Evolutionary conservation across 2,113 vertebrate genomes (phyloP).

Genomic region (Cranoglanis bouderius): DNA sequence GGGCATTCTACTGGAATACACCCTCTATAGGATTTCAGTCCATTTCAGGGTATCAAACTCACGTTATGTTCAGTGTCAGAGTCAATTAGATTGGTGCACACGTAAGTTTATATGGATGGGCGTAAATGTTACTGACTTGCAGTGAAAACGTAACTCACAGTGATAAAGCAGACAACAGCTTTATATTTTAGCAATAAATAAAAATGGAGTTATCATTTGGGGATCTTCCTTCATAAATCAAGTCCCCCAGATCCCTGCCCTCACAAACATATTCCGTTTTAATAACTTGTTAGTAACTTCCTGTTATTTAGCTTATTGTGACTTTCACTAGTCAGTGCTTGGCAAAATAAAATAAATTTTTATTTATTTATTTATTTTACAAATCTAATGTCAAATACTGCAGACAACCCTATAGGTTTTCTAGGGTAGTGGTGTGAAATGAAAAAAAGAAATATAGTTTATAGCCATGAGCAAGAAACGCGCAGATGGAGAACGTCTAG

Average conservation of each 20-base stretch:
- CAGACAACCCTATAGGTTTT: neutral
- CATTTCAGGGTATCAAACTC: neutral
- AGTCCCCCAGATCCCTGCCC: neutral
- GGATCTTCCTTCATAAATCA: neutral
- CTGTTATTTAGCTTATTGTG: neutral
- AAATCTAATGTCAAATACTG: neutral
- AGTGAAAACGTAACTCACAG: neutral
- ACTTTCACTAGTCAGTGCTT: neutral
- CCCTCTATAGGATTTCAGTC: neutral
- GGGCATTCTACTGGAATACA: neutral
- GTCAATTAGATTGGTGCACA: neutral
- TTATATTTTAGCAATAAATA: neutral
- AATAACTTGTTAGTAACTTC: neutral
- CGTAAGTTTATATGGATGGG: neutral
- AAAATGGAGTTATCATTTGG: neutral
- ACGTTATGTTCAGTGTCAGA: neutral
- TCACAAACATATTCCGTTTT: neutral
- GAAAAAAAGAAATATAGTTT: conserved; percentile 10
- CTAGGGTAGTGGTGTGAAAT: neutral
- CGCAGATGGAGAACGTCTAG: neutral
- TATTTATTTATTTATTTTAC: no score
- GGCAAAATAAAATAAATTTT: neutral
- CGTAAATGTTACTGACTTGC: no score
- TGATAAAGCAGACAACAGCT: neutral
- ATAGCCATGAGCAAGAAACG: neutral